phyloP scores from a whole-genome alignment of 2,113 vertebrate species.

The Maccullochella peelii region DNA sequence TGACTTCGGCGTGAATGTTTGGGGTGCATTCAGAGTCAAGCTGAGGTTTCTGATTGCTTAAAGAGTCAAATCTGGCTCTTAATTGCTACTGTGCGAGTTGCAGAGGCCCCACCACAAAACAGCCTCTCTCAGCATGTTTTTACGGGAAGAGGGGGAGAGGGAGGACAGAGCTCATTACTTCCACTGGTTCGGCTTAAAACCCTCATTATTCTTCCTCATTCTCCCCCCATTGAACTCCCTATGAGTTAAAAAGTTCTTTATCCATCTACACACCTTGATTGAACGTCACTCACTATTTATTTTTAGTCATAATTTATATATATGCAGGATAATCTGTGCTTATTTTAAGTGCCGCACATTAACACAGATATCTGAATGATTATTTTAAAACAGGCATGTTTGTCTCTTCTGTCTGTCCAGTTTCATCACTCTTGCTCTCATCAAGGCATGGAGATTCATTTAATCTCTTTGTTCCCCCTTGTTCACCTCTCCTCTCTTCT shows the following conservation, averaged over 20 bases:
- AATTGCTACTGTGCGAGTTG: conserved; percentile 68
- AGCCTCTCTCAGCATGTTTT: conserved; percentile 69
- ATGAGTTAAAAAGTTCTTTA: not conserved
- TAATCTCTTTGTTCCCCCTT: not conserved
- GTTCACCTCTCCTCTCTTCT: not conserved
- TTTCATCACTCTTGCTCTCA: not conserved
- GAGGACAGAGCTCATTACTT: conserved; percentile 23
- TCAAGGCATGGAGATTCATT: not conserved
- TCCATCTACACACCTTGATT: not conserved
- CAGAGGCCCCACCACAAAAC: conserved; percentile 59
- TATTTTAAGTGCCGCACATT: not conserved
- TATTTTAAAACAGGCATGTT: not conserved
- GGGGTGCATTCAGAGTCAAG: conserved; percentile 46
- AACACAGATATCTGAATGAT: not conserved
- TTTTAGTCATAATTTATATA: not conserved
- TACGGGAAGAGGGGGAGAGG: conserved; percentile 34
- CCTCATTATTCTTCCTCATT: conserved; percentile 14
- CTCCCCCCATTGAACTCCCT: not conserved
- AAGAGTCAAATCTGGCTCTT: conserved; percentile 57
- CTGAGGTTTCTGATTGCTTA: conserved; percentile 56
- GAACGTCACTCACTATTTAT: too few species aligned
- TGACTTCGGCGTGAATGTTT: conserved; percentile 37
- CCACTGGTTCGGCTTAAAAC: conserved; percentile 20
- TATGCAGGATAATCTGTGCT: not conserved
- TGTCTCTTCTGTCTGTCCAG: not conserved